phyloP scores from a whole-genome alignment of 1,140 invertebrate species.

The Drosophila guanche region DNA sequence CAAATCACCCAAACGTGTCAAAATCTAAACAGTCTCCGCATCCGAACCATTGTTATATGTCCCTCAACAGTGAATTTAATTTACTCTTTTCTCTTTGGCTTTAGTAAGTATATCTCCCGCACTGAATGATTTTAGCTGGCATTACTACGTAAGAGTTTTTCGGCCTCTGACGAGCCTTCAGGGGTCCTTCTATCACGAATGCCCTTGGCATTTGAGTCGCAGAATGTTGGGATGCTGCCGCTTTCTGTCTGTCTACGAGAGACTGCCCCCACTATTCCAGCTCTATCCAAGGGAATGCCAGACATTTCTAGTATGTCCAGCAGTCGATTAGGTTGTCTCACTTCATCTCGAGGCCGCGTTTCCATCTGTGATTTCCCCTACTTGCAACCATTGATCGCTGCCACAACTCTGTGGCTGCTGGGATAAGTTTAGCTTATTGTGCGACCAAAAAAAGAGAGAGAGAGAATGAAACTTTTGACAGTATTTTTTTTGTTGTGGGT shows the following conservation, averaged over 20 bases:
- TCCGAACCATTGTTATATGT: too few species aligned
- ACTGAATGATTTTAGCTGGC: too few species aligned
- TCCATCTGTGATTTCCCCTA: constrained; percentile 1
- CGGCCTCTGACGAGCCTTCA: too few species aligned
- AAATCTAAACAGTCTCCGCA: too few species aligned
- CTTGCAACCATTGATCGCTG: constrained; percentile 18
- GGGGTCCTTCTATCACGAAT: too few species aligned
- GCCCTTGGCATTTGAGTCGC: too few species aligned
- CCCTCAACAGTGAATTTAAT: too few species aligned
- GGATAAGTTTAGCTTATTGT: constrained; percentile 70
- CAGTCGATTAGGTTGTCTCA: constrained; percentile 53
- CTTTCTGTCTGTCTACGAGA: not conserved
- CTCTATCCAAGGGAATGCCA: constrained; percentile 9
- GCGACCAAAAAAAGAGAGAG: constrained; percentile 41
- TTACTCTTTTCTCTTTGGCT: too few species aligned
- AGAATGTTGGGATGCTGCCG: too few species aligned
- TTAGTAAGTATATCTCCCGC: too few species aligned
- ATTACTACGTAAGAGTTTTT: too few species aligned
- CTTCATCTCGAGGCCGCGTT: constrained; percentile 21
- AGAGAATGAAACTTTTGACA: constrained; percentile 68
- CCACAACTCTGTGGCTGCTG: constrained; percentile 51
- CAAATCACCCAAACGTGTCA: too few species aligned
- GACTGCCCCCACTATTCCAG: not conserved
- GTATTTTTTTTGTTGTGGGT: constrained; percentile 49
- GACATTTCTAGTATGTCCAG: constrained; percentile 41